These are phyloP conservation scores for Leuciscus idus DNA, from an alignment of 2,113 vertebrate species.

Conservation along the genomic window DNA sequence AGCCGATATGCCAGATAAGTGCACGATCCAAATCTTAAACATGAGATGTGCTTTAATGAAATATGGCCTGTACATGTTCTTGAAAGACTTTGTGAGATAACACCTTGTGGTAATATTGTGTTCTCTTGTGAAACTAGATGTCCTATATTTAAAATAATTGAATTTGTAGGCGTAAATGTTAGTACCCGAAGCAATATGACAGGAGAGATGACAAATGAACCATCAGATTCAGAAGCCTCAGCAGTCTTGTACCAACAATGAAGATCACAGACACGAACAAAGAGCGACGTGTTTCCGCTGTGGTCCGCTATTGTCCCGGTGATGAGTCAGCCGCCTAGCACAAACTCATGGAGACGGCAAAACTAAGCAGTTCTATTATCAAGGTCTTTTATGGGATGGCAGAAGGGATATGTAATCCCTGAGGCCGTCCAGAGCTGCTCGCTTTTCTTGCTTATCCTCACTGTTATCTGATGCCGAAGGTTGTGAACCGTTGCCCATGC, in stretches of 20 bases:
- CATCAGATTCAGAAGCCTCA: slow-evolving; percentile 3
- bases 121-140: neutral
- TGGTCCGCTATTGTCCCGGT: slow-evolving; percentile 6
- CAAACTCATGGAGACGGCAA: slow-evolving; percentile 2
- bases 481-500: slow-evolving; percentile 21
- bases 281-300: slow-evolving; percentile 1
- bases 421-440: slow-evolving; percentile 7
- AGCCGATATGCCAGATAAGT: no score
- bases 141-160: neutral
- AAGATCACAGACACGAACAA: neutral
- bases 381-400: slow-evolving; percentile 34
- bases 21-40: no score
- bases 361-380: slow-evolving; percentile 40
- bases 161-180: neutral
- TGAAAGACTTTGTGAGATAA: neutral
- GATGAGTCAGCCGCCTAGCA: slow-evolving; percentile 35
- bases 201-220: slow-evolving; percentile 21
- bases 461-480: slow-evolving; percentile 42
- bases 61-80: neutral
- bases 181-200: neutral
- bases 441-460: slow-evolving; percentile 37
- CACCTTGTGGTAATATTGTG: neutral
- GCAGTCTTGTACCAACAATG: slow-evolving; percentile 5
- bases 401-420: slow-evolving; percentile 43
- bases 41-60: neutral